These are phyloP conservation scores for Triplophysa siluroides DNA, from an alignment of 2,113 vertebrate species.

Conservation along the genomic window DNA sequence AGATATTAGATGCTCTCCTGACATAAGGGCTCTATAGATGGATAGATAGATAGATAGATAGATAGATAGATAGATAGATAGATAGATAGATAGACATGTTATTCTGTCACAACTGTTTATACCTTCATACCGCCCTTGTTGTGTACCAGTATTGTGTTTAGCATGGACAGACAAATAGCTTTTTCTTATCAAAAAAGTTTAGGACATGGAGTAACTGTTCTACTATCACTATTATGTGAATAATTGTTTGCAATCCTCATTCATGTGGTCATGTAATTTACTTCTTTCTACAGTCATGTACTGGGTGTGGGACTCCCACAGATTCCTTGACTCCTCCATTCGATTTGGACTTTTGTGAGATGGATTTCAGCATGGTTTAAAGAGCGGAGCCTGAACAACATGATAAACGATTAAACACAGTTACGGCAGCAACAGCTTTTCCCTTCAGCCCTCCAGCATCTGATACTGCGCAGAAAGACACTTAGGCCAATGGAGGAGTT, in stretches of 20 bases:
- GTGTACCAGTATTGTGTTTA: too few relatives aligned
- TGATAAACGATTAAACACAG: conserved; percentile 1
- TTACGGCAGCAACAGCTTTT: conserved; percentile 64
- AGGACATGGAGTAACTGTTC: too few relatives aligned
- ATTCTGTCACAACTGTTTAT: too few relatives aligned
- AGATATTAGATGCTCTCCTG: neutral
- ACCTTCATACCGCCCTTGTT: too few relatives aligned
- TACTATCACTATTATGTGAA: too few relatives aligned
- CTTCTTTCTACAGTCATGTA: conserved; percentile 70
- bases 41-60: neutral
- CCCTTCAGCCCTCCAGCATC: conserved; percentile 8
- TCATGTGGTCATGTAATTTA: neutral
- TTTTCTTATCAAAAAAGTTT: too few relatives aligned
- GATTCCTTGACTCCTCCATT: conserved; percentile 59
- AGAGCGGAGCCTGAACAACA: conserved; percentile 59
- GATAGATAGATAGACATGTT: too few relatives aligned
- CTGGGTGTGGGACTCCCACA: conserved; percentile 74
- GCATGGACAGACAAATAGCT: too few relatives aligned
- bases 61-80: too few relatives aligned
- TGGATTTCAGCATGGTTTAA: conserved; percentile 75
- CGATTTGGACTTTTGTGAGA: conserved; percentile 76
- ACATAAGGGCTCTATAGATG: neutral
- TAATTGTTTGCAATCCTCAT: too few relatives aligned
- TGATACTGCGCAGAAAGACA: neutral
- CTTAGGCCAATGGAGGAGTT: conserved; percentile 7